Conservation (phyloP, 2,113 vertebrate species). For the Struthio camelus region DNA sequence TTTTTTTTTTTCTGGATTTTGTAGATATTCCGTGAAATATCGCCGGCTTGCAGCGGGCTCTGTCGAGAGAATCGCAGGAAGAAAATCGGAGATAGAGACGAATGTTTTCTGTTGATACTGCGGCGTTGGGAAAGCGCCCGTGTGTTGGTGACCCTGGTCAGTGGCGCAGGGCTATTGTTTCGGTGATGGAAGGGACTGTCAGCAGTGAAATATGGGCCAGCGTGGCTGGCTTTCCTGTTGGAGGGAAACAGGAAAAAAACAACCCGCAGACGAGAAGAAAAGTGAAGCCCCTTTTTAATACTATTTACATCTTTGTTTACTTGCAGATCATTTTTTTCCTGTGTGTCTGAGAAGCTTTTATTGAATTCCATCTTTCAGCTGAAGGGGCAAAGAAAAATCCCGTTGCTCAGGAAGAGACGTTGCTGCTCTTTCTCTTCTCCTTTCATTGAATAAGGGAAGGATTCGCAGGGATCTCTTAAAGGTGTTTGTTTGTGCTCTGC, state of each 20-base stretch:
- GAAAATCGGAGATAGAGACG: not conserved
- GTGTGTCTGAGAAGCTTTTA: not conserved
- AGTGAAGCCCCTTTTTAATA: not conserved
- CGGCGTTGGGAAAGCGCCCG: constrained; percentile 17
- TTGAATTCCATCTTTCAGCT: not conserved
- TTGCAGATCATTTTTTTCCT: not conserved
- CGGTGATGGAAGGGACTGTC: constrained; percentile 52
- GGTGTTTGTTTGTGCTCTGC: not conserved
- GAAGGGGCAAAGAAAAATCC: not conserved
- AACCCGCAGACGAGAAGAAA: not conserved
- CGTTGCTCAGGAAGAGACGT: not conserved
- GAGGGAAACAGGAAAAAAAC: constrained; percentile 49
- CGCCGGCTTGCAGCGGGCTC: not conserved
- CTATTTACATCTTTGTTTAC: not conserved
- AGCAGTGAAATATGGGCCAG: constrained; percentile 52
- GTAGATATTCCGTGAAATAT: not conserved
- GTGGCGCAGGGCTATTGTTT: constrained; percentile 40
- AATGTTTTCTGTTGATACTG: not conserved
- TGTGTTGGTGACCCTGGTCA: constrained; percentile 41
- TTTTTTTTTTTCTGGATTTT: not conserved
- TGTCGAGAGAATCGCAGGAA: constrained; percentile 8
- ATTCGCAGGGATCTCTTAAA: not conserved
- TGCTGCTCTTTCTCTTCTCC: not conserved
- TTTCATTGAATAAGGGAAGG: not conserved
- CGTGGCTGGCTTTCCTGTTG: constrained; percentile 42